Evolutionary conservation across 2,888 invertebrate species (phyloP), one percentile per base, ranked within the genome.

Genomic region (Neria commutata): DNA sequence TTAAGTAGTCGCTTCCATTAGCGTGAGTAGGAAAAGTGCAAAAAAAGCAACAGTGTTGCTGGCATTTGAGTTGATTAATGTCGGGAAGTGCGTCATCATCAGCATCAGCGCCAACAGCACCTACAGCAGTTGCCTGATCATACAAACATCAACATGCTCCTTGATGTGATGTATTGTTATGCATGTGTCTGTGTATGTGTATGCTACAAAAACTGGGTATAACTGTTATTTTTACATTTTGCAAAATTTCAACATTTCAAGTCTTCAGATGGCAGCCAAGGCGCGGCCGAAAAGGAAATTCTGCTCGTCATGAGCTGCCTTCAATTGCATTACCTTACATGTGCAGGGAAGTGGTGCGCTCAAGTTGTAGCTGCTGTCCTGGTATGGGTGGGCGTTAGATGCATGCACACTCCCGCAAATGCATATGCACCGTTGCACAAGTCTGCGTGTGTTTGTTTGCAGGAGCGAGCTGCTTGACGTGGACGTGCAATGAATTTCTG

Each of bases 141-240:
- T n/a, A n/a, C n/a, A n/a, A n/a, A n/a, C n/a, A n/a, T n/a, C n/a
- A n/a, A n/a, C n/a, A n/a, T n/a, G n/a, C n/a, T n/a, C n/a, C n/a
- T n/a, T n/a, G n/a, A n/a, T n/a, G n/a, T 16, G n/a, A 34, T 17
- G 34, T 34, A 47, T 54, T 19, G 37, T 3, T 29, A 29, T 25
- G 50, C 25, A 33, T 51, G 45, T 16, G 34, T 14, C 1, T 24
- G 29, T 11, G 16, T 11, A 33, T 34, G 14, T 33, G 40, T 54
- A 47, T 59, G 51, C 51, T 47, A 33, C 33, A 56, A 48, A 60
- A 59, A 55, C 52, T 59, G 52, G 26, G 55, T 50, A 48, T 40
- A 54, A 54, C 49, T 52, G 54, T n/a, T n/a, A n/a, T n/a, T n/a
- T n/a, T n/a, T n/a, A n/a, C n/a, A n/a, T n/a, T n/a, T n/a, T 5